Evolutionary conservation across 1,140 invertebrate species (phyloP).

Genomic region (Pogonognathellus flavescens): DNA sequence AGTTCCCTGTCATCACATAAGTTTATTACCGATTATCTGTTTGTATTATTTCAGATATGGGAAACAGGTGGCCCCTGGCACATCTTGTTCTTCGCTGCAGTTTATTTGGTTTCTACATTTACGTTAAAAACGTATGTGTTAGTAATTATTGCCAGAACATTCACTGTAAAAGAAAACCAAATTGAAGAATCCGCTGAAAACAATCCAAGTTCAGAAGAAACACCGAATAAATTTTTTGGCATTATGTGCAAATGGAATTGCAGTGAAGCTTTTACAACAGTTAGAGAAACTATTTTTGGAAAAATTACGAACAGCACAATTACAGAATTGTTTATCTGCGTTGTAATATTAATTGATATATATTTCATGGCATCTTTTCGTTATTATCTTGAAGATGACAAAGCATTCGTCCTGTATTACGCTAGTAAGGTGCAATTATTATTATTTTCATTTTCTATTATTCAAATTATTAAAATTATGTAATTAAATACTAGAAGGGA

Average conservation of each 20-base stretch:
- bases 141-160: slow-evolving; percentile 99
- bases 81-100: slow-evolving; percentile 97
- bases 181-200: slow-evolving; percentile 82
- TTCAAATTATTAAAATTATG: not conserved
- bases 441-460: not conserved
- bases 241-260: not conserved
- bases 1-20: too few species aligned
- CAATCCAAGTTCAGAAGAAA: slow-evolving; percentile 75
- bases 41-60: slow-evolving; percentile 78
- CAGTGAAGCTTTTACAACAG: not conserved
- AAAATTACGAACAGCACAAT: slow-evolving; percentile 70
- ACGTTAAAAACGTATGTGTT: slow-evolving; percentile 99
- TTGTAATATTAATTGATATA: slow-evolving; percentile 98
- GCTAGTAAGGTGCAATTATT: slow-evolving; percentile 67
- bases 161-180: slow-evolving; percentile 89
- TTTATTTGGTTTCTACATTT: slow-evolving; percentile 98
- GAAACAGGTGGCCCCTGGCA: slow-evolving; percentile 95
- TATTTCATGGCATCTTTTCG: slow-evolving; percentile 98
- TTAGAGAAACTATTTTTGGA: not conserved
- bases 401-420: slow-evolving; percentile 69
- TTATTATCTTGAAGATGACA: slow-evolving; percentile 72
- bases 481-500: not conserved
- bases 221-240: not conserved
- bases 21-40: not conserved
- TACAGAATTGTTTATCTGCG: not conserved